phyloP scores from a whole-genome alignment of 1,140 invertebrate genomes.

The Leptinotarsa lineolata region DNA sequence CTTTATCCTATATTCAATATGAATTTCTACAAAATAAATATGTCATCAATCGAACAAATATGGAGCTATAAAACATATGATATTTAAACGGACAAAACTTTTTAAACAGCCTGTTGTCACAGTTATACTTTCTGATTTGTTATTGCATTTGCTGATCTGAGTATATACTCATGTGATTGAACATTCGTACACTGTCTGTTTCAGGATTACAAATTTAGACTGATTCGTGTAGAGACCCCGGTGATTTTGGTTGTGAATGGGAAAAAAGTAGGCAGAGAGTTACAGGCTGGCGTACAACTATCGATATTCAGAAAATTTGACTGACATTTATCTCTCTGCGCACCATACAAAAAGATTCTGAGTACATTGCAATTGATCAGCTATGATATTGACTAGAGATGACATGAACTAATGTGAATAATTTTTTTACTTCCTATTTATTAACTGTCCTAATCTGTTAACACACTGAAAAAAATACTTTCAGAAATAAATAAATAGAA shows the following conservation, averaged over 20 bases:
- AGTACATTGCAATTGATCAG: neutral
- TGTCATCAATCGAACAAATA: no score
- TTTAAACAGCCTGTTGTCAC: no score
- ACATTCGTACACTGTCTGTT: slow-evolving; percentile 46
- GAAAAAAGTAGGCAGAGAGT: slow-evolving; percentile 69
- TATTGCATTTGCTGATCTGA: neutral
- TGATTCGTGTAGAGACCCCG: slow-evolving; percentile 77
- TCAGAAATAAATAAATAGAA: no score
- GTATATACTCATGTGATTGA: neutral
- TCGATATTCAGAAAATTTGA: slow-evolving; percentile 53
- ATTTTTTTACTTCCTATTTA: no score
- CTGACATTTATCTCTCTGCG: slow-evolving; percentile 34
- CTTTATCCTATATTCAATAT: no score
- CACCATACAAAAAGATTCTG: neutral
- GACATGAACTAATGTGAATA: no score
- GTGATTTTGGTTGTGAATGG: slow-evolving; percentile 76
- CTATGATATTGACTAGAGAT: neutral
- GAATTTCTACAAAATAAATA: no score
- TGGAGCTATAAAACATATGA: no score
- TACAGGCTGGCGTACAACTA: slow-evolving; percentile 65
- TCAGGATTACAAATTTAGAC: slow-evolving; percentile 73
- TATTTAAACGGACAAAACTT: no score
- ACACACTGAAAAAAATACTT: no score
- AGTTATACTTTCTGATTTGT: no score
- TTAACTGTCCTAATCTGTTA: no score